A percentile compares a stretch with the other conserved stretches of the same genome.
phyloP scores from a whole-genome alignment of 2,113 vertebrate genomes.

The Centropristis striata region DNA sequence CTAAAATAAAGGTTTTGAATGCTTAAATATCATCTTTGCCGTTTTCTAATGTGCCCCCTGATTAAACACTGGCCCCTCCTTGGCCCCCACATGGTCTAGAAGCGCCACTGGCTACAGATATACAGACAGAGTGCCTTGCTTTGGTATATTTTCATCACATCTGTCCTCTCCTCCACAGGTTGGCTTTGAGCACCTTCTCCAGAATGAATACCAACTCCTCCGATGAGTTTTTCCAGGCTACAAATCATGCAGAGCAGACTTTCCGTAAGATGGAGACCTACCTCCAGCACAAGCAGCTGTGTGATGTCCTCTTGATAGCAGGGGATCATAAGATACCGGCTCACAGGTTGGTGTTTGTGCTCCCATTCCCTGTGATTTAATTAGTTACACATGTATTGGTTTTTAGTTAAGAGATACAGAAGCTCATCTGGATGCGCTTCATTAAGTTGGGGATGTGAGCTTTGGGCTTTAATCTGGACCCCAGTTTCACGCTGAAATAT shows the following conservation, averaged over 20 bases:
- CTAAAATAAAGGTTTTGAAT: too few relatives aligned
- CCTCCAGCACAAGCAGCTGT: slow-evolving; percentile 96
- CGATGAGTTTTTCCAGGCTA: slow-evolving; percentile 92
- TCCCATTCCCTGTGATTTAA: slow-evolving; percentile 52
- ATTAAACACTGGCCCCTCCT: too few relatives aligned
- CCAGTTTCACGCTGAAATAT: not conserved
- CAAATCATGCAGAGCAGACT: slow-evolving; percentile 94
- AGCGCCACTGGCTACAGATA: not conserved
- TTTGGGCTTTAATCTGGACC: slow-evolving; percentile 22
- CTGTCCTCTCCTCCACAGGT: slow-evolving; percentile 74
- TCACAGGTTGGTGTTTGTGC: slow-evolving; percentile 88
- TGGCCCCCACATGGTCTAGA: too few relatives aligned
- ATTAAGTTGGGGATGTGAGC: slow-evolving; percentile 34
- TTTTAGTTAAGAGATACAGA: slow-evolving; percentile 37
- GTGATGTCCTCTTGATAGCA: slow-evolving; percentile 94
- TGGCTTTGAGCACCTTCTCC: slow-evolving; percentile 84
- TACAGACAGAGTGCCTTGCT: not conserved
- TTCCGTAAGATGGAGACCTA: slow-evolving; percentile 97
- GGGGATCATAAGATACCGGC: slow-evolving; percentile 96
- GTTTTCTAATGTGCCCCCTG: too few relatives aligned
- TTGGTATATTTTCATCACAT: not conserved
- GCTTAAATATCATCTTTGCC: too few relatives aligned
- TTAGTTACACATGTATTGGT: slow-evolving; percentile 46
- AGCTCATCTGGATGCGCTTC: slow-evolving; percentile 38
- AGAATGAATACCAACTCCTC: slow-evolving; percentile 89